Evolutionary conservation across 2,888 invertebrate species (phyloP).

Genomic region (Drosophila meridionalis): DNA sequence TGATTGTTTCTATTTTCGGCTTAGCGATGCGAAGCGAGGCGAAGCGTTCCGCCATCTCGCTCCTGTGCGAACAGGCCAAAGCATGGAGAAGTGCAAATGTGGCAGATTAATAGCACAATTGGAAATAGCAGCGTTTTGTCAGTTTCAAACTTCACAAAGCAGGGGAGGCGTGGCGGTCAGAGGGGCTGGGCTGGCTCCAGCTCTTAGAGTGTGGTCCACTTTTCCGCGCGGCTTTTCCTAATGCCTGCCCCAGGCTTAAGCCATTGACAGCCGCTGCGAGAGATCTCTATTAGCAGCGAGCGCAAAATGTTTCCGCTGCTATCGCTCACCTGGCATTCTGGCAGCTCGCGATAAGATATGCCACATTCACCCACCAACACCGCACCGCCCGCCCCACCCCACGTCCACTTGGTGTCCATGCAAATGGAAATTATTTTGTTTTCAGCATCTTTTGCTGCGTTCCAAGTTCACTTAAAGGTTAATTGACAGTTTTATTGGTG

Average conservation of each 20-base stretch:
- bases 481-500: slow-evolving; percentile 81
- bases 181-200: neutral
- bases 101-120: slow-evolving; percentile 84
- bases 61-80: slow-evolving; percentile 28
- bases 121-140: slow-evolving; percentile 80
- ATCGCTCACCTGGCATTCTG: slow-evolving; percentile 64
- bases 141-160: slow-evolving; percentile 69
- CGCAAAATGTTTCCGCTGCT: slow-evolving; percentile 44
- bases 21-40: slow-evolving; percentile 47
- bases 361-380: slow-evolving; percentile 2
- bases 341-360: slow-evolving; percentile 62
- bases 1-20: slow-evolving; percentile 79
- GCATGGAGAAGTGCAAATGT: slow-evolving; percentile 81
- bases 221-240: slow-evolving; percentile 41
- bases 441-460: slow-evolving; percentile 34
- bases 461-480: slow-evolving; percentile 72
- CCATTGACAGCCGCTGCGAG: slow-evolving; percentile 52
- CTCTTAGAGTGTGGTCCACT: slow-evolving; percentile 45
- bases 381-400: neutral
- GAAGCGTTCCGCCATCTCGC: slow-evolving; percentile 44
- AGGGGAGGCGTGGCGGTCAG: slow-evolving; percentile 9
- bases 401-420: slow-evolving; percentile 21
- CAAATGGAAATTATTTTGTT: slow-evolving; percentile 66
- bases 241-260: slow-evolving; percentile 24
- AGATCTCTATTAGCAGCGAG: slow-evolving; percentile 75